These are phyloP conservation scores for Heliocidaris tuberculata DNA, from an alignment of 35 echinoderm and acorn worm genomes.

Conservation along the genomic window DNA sequence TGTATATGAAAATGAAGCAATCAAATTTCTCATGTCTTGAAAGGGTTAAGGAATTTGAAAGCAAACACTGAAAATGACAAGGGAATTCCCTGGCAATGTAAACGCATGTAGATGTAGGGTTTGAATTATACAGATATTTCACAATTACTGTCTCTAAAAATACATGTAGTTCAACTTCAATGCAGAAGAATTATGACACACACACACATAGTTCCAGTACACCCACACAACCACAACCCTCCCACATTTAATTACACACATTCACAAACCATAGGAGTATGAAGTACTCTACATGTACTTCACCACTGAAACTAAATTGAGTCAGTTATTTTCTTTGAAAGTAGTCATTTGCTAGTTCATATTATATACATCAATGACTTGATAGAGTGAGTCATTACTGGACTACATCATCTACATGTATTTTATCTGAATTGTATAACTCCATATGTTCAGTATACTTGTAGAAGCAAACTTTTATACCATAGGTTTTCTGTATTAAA, in stretches of 20 bases:
- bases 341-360: not conserved
- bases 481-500: too few relatives aligned
- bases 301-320: not conserved
- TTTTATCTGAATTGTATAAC: too few relatives aligned
- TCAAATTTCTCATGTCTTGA: too few relatives aligned
- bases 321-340: not conserved
- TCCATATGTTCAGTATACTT: too few relatives aligned
- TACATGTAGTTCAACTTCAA: too few relatives aligned
- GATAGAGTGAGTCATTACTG: not conserved
- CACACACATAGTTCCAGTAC: not conserved
- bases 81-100: not conserved
- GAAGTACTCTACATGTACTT: not conserved
- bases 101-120: not conserved
- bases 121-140: not conserved
- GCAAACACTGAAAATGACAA: not conserved
- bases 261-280: not conserved
- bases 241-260: not conserved
- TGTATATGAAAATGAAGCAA: too few relatives aligned
- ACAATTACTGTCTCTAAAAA: not conserved
- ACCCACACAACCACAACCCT: conserved; percentile 5
- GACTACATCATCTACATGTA: too few relatives aligned
- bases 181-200: too few relatives aligned
- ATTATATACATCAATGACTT: not conserved
- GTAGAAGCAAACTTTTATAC: too few relatives aligned
- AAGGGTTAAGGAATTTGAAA: not conserved